Conservation (phyloP, 2,797 vertebrate genomes). For the Aldrovandia affinis region DNA sequence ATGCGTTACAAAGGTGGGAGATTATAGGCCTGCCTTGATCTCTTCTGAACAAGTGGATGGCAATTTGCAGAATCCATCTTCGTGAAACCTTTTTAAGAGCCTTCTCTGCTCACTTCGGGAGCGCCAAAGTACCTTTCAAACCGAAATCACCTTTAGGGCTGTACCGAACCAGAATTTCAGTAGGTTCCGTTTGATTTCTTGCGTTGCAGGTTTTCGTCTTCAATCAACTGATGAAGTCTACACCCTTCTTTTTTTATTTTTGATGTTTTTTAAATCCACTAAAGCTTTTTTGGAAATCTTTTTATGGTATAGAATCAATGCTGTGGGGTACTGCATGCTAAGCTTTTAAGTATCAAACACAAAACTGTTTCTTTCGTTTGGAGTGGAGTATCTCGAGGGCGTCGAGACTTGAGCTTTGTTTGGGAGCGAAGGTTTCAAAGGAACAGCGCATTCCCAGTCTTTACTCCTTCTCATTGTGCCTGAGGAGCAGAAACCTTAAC, state of each 20-base stretch:
- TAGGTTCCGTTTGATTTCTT: not conserved
- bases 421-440: constrained; percentile 13
- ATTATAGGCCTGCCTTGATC: not conserved
- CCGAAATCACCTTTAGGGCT: not conserved
- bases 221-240: not conserved
- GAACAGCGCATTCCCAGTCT: not conserved
- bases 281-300: not conserved
- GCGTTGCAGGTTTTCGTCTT: not conserved
- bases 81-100: not conserved
- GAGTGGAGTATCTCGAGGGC: constrained; percentile 7
- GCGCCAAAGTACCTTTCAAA: not conserved
- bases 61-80: constrained; percentile 2
- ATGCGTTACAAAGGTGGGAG: not conserved
- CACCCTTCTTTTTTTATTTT: not conserved
- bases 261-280: not conserved
- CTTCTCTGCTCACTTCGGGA: not conserved
- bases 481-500: constrained; percentile 4
- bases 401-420: not conserved
- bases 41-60: constrained; percentile 11
- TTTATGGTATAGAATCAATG: constrained; percentile 1
- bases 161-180: not conserved
- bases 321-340: not conserved
- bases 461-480: constrained; percentile 12
- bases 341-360: constrained; percentile 2
- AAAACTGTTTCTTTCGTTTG: not conserved